Evolutionary conservation across 2,797 vertebrate genomes (phyloP), one percentile per base, ranked within the genome.

Genomic region (Triplophysa yarkandensis): DNA sequence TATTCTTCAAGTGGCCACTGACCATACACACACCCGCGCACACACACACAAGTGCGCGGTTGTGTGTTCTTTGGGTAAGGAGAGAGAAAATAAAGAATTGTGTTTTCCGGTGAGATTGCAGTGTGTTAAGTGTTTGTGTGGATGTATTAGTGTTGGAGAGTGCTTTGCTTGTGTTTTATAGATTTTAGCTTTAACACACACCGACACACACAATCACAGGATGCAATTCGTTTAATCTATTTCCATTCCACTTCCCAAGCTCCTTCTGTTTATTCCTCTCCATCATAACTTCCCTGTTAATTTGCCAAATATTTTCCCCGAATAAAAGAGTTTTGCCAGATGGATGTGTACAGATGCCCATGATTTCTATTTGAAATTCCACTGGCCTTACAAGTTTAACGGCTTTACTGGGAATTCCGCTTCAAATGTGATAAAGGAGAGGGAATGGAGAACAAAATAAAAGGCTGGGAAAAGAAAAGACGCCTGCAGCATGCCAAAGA

Each of bases 1-100:
- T 87, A 80, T 86, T 89, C 77, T 84, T 87, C 86, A 84, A 86
- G 52, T 30, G 7, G 34, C 52, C 34, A 32, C 44, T 72, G 43
- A 62, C 54, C 25, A 50, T 61, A 64, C 63, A 55, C 16, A 62
- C 36, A 63, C 58, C 54, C 44, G 58, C 63, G 46, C 16, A 62
- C 36, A 63, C 58, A 61, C 44, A 70, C 55, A 68, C 39, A 61
- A 25, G 57, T 68, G 11, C 34, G 17, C 3, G 34, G 34, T 1
- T 25, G 39, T 66, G 23, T 64, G 21, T 41, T 4, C 32, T 4
- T 17, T 19, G 55, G 32, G 41, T 14, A 10, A 36, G 34, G 36
- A 25, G 27, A 54, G 55, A 8, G 41, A 5, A 4, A 41, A 27
- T 0, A 48, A 36, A 27, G 0, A 61, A 60, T 28, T 54, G 60